Evolutionary conservation across 2,888 invertebrate species (phyloP), one percentile per base, ranked within the genome.

Genomic region (Macropis europaea): DNA sequence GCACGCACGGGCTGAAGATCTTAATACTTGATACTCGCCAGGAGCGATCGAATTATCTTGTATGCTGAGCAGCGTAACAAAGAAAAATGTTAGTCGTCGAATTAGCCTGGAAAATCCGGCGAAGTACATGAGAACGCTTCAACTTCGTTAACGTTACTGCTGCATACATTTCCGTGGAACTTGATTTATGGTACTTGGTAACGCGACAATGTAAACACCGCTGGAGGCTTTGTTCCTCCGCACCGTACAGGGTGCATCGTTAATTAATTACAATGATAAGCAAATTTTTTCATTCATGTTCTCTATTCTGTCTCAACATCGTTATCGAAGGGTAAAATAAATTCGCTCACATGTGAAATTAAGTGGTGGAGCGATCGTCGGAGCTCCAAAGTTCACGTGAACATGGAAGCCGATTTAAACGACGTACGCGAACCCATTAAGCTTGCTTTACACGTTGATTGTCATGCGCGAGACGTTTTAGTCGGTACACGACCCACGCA

Each of bases 401-500:
- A 73, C 60, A 48, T 60, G 64, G 71, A 70, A 73, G 73, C 52
- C 54, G 48, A 70, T 75, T 64, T 60, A 60, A 67, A 61, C 40
- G 67, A 34, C 40, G 53, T 67, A 57, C 76, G 67, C 76, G 61
- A 64, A 64, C 57, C 53, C 76, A 75, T 76, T 76, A 72, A 64
- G 63, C 43, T 52, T 60, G 62, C 56, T 36, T 76, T 71, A 57
- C 67, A 59, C 64, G 50, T 56, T 74, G 61, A 79, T 79, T 79
- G 69, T 73, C 66, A 76, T 78, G 78, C 79, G 70, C 70, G 53
- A 42, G 62, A 57, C 79, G 79, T 47, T 76, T 71, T 68, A 70
- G 76, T 28, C 76, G 63, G 64, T 76, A 78, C 79, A 79, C 71
- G 73, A 59, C 73, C 72, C 70, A 76, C 73, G 79, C 72, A 78